Evolutionary conservation across 2,113 vertebrate genomes (phyloP), one percentile per base, ranked within the genome.

Genomic region (Aspidoscelis tigris): DNA sequence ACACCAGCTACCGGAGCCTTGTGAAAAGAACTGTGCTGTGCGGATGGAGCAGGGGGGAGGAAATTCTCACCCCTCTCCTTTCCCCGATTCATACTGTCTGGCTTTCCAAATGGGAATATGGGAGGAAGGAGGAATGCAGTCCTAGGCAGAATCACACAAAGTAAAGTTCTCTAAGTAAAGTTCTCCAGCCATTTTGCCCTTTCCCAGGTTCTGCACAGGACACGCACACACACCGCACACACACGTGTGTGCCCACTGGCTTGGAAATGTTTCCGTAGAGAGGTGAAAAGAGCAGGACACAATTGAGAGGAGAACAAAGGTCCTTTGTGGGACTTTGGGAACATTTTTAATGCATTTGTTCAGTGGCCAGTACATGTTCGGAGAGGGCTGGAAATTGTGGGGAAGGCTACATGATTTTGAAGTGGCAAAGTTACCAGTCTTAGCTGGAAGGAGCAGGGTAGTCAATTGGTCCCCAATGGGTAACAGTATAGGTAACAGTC

Each of bases 221-320:
- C 22, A 87, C 53, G 53, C 76, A 20, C 11, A 64, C 1, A 24
- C 70, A 47, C 16, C 43, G 18, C 43, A 61, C 22, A 18, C 55
- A 66, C 76, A 87, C 26, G 33, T 85, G 58, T 82, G 69, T 14
- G 20, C 73, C 87, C 75, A 84, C n/a, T 92, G 88, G 70, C 84
- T 92, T 0, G 3, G 92, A 93, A 93, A 50, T 88, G 1, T 86
- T 90, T 90, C 82, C 0, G 0, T 83, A 81, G 78, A 66, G 80
- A 91, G 88, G 80, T 89, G 80, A 72, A 89, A 91, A 82, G 87
- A 85, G 76, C 24, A 6, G 78, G 78, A 89, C 85, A 78, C 24
- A n/a, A 88, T 64, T 88, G 85, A 78, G 33, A 85, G 8, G 69
- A 70, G 76, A 90, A 93, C 88, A 91, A 88, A 89, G 83, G 24